Evolutionary conservation across 2,797 vertebrate species (phyloP).

Genomic region (Protosalanx chinensis): DNA sequence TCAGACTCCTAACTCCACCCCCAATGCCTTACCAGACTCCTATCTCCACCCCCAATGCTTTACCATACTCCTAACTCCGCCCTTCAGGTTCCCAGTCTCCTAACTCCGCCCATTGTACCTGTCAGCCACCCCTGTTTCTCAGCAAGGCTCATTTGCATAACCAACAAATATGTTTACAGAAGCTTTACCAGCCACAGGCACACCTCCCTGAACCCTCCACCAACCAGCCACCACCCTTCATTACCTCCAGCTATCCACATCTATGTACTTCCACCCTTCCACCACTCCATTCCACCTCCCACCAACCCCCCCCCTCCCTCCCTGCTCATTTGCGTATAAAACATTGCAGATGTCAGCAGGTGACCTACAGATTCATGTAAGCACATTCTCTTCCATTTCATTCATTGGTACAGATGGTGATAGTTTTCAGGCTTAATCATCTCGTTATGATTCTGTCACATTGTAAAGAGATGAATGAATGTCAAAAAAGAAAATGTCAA

Average conservation of each 20-base stretch:
- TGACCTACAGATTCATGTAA: neutral
- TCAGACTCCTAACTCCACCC: too few relatives aligned
- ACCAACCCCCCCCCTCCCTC: too few relatives aligned
- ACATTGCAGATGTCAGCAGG: neutral
- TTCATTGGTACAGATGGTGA: neutral
- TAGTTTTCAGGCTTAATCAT: neutral
- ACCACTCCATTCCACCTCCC: neutral
- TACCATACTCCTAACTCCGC: neutral
- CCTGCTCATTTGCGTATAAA: neutral
- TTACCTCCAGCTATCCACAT: neutral
- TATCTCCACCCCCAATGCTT: too few relatives aligned
- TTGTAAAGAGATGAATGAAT: neutral
- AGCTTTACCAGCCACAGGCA: slow-evolving; percentile 40
- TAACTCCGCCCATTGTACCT: neutral
- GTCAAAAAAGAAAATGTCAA: neutral
- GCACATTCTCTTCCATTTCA: neutral
- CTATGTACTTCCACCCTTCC: neutral
- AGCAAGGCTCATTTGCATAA: slow-evolving; percentile 68
- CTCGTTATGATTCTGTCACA: neutral
- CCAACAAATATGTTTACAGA: slow-evolving; percentile 62
- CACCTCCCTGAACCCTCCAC: slow-evolving; percentile 52
- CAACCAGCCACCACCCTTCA: slow-evolving; percentile 40
- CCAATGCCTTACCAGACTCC: too few relatives aligned
- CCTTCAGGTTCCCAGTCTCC: neutral
- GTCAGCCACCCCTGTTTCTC: slow-evolving; percentile 30